Conservation (phyloP, 2,888 invertebrate genomes). For the Chymomyza procnemis region DNA sequence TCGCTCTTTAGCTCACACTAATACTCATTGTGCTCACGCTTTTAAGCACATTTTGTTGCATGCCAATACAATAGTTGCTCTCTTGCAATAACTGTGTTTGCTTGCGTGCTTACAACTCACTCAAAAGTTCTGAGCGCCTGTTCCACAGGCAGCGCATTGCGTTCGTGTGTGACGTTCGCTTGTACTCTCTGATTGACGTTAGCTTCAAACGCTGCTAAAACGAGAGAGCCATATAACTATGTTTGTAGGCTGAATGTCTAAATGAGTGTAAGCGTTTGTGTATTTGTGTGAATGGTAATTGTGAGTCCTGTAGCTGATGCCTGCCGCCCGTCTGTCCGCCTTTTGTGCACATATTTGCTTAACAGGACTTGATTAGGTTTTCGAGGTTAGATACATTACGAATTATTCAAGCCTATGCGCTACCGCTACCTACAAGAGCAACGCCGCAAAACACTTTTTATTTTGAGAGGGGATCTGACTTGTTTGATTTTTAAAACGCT, state of each 20-base stretch:
- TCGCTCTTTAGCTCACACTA: not conserved
- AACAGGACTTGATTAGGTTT: conserved; percentile 74
- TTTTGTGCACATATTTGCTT: conserved; percentile 54
- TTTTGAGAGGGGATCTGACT: not conserved
- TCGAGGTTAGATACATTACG: conserved; percentile 74
- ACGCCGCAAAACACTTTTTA: not conserved
- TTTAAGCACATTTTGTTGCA: not conserved
- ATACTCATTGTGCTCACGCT: not conserved
- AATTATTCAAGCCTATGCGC: conserved; percentile 60
- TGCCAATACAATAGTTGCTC: not conserved
- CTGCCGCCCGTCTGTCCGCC: not conserved
- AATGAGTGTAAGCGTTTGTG: not conserved
- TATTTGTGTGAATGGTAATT: conserved; percentile 3
- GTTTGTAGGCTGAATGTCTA: not conserved
- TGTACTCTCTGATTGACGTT: conserved; percentile 56
- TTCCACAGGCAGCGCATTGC: conserved; percentile 71
- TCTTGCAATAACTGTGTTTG: not conserved
- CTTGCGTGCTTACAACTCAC: conserved; percentile 3
- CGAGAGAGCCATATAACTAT: not conserved
- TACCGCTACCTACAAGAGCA: not conserved
- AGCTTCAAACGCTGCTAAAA: conserved; percentile 33
- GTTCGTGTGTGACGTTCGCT: conserved; percentile 77
- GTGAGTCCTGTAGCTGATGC: conserved; percentile 1
- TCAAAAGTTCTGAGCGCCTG: conserved; percentile 68
- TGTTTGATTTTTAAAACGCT: too few species aligned